These are phyloP conservation scores for Neodiprion fabricii DNA, from an alignment of 1,140 invertebrate species.

Conservation along the genomic window DNA sequence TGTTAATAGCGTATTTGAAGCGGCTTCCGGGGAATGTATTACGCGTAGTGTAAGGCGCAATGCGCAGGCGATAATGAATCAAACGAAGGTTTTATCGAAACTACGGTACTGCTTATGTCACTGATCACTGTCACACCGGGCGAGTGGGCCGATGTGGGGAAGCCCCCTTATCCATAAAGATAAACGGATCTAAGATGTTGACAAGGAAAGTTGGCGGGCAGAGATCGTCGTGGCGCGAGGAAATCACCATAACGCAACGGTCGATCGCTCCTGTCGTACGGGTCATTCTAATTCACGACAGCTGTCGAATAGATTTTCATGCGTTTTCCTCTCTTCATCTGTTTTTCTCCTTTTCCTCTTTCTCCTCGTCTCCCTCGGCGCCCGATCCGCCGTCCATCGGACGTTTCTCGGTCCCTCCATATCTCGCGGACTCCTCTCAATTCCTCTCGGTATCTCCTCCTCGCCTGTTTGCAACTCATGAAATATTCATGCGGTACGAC, in stretches of 20 bases:
- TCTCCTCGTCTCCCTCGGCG: not conserved
- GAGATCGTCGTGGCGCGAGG: not conserved
- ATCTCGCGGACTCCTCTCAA: not conserved
- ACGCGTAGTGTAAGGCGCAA: too few species aligned
- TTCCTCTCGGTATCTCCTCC: conserved; percentile 18
- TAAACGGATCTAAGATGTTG: not conserved
- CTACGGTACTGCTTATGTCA: not conserved
- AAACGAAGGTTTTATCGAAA: not conserved
- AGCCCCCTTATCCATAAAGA: conserved; percentile 6
- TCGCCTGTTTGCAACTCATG: conserved; percentile 39
- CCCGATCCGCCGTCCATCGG: not conserved
- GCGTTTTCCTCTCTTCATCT: conserved; percentile 36
- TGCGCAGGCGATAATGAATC: not conserved
- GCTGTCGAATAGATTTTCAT: conserved; percentile 47
- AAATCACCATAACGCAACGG: conserved; percentile 11
- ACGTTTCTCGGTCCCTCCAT: not conserved
- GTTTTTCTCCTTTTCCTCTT: conserved; percentile 18
- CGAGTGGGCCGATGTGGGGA: not conserved
- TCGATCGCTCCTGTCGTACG: conserved; percentile 10
- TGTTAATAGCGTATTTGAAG: too few species aligned
- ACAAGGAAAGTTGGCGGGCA: conserved; percentile 16
- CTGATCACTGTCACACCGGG: not conserved
- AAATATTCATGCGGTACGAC: conserved; percentile 50
- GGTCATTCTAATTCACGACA: conserved; percentile 23
- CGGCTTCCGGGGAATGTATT: too few species aligned